These are phyloP conservation scores for Myocastor coypus DNA, from an alignment of 2,113 vertebrate species.

Conservation along the genomic window DNA sequence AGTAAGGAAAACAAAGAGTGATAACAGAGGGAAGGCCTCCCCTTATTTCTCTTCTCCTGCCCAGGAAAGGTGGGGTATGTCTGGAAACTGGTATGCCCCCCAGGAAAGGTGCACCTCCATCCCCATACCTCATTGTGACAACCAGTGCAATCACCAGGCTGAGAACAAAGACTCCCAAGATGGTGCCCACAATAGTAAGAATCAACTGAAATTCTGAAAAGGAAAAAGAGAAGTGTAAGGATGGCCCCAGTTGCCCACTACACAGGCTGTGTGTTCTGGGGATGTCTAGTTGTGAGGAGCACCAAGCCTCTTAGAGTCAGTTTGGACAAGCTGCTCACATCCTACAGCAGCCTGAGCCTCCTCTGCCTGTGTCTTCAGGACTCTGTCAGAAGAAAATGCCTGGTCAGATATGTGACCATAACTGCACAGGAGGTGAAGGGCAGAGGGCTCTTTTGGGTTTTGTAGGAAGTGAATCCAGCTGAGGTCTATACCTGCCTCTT, in stretches of 20 bases:
- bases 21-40: background rate
- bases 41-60: background rate
- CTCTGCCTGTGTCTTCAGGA: background rate
- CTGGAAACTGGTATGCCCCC: background rate
- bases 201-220: slow-evolving; percentile 83
- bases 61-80: background rate
- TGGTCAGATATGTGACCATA: background rate
- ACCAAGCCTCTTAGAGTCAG: background rate
- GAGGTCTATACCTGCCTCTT: background rate
- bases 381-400: background rate
- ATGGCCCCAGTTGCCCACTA: background rate
- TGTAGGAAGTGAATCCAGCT: background rate
- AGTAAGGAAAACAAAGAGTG: background rate
- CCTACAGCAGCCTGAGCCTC: background rate
- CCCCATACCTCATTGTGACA: slow-evolving; percentile 9
- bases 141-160: background rate
- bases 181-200: slow-evolving; percentile 84
- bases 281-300: background rate
- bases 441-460: background rate
- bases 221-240: background rate
- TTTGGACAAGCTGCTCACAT: no score
- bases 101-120: background rate
- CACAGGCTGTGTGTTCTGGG: fast-evolving
- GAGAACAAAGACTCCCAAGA: slow-evolving; percentile 77
- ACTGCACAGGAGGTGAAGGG: background rate